Evolutionary conservation across 2,113 vertebrate species (phyloP).

Genomic region (Megalops atlanticus): DNA sequence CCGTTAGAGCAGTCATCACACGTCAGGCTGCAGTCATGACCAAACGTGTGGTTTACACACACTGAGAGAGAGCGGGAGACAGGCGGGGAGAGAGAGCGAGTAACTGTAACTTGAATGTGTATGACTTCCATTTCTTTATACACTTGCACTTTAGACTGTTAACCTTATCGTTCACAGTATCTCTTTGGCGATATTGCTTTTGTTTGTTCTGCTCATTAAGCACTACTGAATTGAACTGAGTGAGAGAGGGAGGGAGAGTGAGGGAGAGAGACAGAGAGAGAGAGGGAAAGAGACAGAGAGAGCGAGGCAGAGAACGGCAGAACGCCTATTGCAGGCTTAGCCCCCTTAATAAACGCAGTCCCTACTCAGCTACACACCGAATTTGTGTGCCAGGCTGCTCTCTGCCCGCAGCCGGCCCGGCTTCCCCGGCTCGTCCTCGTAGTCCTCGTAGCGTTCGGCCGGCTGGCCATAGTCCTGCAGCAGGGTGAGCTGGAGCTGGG

Average conservation of each 20-base stretch:
- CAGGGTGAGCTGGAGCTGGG: slow-evolving; percentile 72
- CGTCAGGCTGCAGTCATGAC: slow-evolving; percentile 86
- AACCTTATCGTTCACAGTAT: no score
- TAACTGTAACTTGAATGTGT: no score
- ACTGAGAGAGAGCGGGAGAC: slow-evolving; percentile 65
- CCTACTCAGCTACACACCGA: slow-evolving; percentile 69
- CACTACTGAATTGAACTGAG: no score
- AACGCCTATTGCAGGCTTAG: no score
- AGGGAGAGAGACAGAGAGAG: no score
- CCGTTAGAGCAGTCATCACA: slow-evolving; percentile 88
- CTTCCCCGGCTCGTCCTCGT: slow-evolving; percentile 76
- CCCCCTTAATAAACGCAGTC: neutral
- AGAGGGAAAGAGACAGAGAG: slow-evolving; percentile 12
- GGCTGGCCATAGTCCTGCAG: slow-evolving; percentile 76
- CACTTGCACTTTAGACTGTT: no score
- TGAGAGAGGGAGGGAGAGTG: no score
- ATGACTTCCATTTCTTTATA: no score
- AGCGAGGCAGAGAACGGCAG: no score
- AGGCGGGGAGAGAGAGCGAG: slow-evolving; percentile 8
- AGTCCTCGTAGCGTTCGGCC: slow-evolving; percentile 76
- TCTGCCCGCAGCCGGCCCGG: slow-evolving; percentile 83
- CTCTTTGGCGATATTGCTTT: no score
- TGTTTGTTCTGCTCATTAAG: no score
- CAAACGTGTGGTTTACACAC: slow-evolving; percentile 86
- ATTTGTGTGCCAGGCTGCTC: slow-evolving; percentile 82